A percentile compares a stretch with the other conserved stretches of the same genome.
phyloP scores from a whole-genome alignment of 2,888 invertebrate species.

The Pterobdella sp. region DNA sequence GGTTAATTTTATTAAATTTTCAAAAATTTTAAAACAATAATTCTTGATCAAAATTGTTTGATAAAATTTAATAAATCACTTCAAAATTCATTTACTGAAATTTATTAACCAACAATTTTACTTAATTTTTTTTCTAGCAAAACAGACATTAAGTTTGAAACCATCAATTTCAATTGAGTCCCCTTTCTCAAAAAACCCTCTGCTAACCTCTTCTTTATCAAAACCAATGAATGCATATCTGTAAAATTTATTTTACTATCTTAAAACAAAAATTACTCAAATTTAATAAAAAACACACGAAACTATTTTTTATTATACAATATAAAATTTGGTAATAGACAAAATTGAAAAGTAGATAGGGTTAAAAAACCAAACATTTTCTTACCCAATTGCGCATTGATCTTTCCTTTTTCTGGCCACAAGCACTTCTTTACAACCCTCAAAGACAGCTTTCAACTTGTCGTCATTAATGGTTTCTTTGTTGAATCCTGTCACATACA shows the following conservation, averaged over 20 bases:
- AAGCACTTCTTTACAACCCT: neutral
- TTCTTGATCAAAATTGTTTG: neutral
- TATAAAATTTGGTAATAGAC: neutral
- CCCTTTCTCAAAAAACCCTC: neutral
- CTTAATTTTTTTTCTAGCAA: neutral
- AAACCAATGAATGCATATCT: constrained; percentile 20
- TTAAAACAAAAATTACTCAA: neutral
- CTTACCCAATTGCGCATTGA: neutral
- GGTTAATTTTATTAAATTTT: neutral
- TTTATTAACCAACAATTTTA: neutral
- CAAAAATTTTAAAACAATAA: neutral
- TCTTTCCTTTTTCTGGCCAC: constrained; percentile 9
- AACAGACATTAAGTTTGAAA: neutral
- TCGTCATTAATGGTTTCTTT: constrained; percentile 16
- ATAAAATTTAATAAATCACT: neutral
- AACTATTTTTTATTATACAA: neutral
- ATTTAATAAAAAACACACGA: neutral
- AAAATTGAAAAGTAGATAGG: neutral
- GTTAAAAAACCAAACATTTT: neutral
- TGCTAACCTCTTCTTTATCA: neutral
- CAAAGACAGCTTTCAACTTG: constrained; percentile 19
- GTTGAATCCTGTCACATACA: constrained; percentile 24
- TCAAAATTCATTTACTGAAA: neutral
- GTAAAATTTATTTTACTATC: neutral
- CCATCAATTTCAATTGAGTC: neutral